Conservation (phyloP, 2,113 vertebrate species). For the Chionodraco myersi region DNA sequence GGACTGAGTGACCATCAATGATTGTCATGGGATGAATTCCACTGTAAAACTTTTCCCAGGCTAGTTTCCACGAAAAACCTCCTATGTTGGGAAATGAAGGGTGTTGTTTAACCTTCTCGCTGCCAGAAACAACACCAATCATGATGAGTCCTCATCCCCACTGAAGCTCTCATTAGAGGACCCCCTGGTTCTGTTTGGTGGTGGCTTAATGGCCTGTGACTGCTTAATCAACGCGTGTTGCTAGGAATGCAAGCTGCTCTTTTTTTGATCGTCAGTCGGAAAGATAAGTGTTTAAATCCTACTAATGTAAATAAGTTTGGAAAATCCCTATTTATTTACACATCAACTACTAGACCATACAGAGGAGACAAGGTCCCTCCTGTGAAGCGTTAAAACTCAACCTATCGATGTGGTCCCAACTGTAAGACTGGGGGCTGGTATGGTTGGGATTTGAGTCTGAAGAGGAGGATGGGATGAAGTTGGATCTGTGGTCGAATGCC, state of each 20-base stretch:
- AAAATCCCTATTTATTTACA: background rate
- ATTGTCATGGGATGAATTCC: background rate
- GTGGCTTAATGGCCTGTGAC: constrained; percentile 66
- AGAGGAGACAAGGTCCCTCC: background rate
- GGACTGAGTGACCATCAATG: background rate
- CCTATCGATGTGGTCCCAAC: constrained; percentile 6
- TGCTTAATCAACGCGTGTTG: constrained; percentile 51
- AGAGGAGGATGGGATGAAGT: constrained; percentile 13
- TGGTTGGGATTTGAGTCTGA: constrained; percentile 10
- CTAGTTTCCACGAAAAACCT: constrained; percentile 28
- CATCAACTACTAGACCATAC: constrained; percentile 7
- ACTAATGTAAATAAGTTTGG: constrained; percentile 1
- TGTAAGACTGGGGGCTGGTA: background rate
- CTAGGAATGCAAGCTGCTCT: constrained; percentile 1
- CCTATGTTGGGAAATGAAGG: constrained; percentile 40
- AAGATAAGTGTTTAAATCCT: constrained; percentile 16
- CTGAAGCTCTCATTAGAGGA: constrained; percentile 25
- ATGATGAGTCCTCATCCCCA: constrained; percentile 20
- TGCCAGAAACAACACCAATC: constrained; percentile 53
- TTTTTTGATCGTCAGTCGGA: constrained; percentile 19
- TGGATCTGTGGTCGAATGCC: constrained; percentile 21
- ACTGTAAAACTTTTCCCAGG: constrained; percentile 7
- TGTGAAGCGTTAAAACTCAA: constrained; percentile 11
- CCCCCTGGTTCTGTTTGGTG: constrained; percentile 43
- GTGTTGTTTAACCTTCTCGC: constrained; percentile 1